phyloP scores from a whole-genome alignment of 2,888 invertebrate genomes.

The Athalia cordata region DNA sequence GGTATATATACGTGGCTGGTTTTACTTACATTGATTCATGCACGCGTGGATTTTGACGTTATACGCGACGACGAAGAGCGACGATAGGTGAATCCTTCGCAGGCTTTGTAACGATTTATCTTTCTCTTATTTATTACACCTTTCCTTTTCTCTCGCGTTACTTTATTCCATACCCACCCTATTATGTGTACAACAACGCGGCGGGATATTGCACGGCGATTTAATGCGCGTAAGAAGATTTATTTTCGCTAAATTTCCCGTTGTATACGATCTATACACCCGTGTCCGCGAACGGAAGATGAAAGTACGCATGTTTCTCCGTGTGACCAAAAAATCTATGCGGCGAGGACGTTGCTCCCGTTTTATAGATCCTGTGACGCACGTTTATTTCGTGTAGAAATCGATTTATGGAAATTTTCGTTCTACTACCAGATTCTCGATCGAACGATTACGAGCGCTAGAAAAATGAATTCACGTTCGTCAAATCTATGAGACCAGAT shows the following conservation, averaged over 20 bases:
- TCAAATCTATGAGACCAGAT: not conserved
- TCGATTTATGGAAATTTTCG: no score
- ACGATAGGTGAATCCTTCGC: constrained; percentile 12
- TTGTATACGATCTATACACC: not conserved
- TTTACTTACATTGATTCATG: not conserved
- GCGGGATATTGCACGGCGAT: constrained; percentile 48
- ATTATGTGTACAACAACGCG: not conserved
- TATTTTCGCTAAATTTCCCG: constrained; percentile 10
- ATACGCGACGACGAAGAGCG: not conserved
- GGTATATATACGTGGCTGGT: not conserved
- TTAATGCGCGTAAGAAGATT: constrained; percentile 56
- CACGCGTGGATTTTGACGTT: not conserved
- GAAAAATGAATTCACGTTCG: not conserved
- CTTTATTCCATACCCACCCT: not conserved
- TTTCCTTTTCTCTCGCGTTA: not conserved
- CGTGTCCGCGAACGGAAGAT: not conserved
- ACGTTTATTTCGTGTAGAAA: no score
- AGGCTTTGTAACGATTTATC: no score
- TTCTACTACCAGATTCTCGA: no score
- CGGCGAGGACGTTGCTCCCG: no score
- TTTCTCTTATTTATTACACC: constrained; percentile 5
- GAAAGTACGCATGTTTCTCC: not conserved
- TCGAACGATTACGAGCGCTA: no score
- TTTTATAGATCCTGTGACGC: no score
- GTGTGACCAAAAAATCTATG: not conserved